Percentiles rank a stretch among this genome's conserved stretches.
phyloP scores from a whole-genome alignment of 2,888 invertebrate species.

The Myopa tessellatipennis region DNA sequence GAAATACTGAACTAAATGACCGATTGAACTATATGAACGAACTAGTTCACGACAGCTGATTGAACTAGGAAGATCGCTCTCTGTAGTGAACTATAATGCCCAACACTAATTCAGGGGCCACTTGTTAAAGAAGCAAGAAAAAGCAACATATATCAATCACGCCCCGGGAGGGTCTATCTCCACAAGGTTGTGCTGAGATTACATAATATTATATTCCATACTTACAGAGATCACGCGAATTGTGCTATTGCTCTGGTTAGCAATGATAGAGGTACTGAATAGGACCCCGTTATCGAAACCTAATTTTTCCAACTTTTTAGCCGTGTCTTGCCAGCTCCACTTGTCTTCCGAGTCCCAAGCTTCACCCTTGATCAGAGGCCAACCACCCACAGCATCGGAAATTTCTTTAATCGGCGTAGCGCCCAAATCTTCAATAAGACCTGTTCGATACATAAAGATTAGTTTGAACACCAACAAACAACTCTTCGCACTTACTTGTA shows the following conservation, averaged over 20 bases:
- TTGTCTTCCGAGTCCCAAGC: too few relatives aligned
- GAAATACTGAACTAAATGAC: too few relatives aligned
- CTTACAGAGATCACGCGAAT: constrained; percentile 85
- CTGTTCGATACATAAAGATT: constrained; percentile 69
- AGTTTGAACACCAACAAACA: not conserved
- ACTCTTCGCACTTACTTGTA: constrained; percentile 60
- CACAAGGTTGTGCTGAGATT: too few relatives aligned
- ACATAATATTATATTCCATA: not conserved
- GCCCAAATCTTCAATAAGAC: constrained; percentile 83
- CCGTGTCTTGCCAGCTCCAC: constrained; percentile 69
- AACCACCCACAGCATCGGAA: too few relatives aligned
- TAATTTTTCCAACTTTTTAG: constrained; percentile 81
- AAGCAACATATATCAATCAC: not conserved
- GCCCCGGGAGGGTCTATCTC: not conserved
- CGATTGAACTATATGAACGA: too few relatives aligned
- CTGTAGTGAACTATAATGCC: too few relatives aligned
- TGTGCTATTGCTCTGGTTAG: constrained; percentile 90
- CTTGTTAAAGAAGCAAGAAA: not conserved
- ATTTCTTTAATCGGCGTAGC: constrained; percentile 74
- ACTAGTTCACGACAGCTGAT: too few relatives aligned
- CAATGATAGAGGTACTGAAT: constrained; percentile 88
- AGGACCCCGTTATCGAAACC: constrained; percentile 93
- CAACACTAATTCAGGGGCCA: not conserved
- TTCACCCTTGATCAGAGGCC: too few relatives aligned
- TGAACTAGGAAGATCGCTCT: too few relatives aligned